Conservation (phyloP, 2,888 invertebrate genomes). For the Minunthozetes semirufus region DNA sequence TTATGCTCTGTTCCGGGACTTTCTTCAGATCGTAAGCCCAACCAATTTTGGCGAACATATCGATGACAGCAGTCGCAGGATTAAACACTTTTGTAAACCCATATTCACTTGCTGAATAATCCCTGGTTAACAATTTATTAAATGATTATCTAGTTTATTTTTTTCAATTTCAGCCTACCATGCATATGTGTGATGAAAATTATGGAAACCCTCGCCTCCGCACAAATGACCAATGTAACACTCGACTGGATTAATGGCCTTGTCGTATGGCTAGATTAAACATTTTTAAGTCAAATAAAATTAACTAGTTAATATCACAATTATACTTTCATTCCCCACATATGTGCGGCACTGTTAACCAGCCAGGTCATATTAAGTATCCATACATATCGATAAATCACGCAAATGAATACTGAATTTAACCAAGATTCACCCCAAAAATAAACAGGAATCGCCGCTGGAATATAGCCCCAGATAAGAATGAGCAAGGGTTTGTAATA, state of each 20-base stretch:
- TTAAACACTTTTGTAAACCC: background rate
- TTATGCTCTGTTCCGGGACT: no score
- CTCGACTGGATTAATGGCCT: constrained; percentile 45
- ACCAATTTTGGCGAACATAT: no score
- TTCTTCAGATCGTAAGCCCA: no score
- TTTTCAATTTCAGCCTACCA: constrained; percentile 37
- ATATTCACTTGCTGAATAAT: background rate
- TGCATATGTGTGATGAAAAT: constrained; percentile 51
- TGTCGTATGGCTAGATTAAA: constrained; percentile 53
- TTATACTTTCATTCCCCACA: constrained; percentile 49
- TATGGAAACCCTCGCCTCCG: constrained; percentile 42
- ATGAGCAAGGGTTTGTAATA: constrained; percentile 49
- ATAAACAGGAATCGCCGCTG: constrained; percentile 50
- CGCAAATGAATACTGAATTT: constrained; percentile 48
- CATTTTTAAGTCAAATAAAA: background rate
- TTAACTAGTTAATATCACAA: background rate
- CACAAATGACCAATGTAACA: background rate
- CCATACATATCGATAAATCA: constrained; percentile 51
- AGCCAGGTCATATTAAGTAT: constrained; percentile 54
- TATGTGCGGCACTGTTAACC: constrained; percentile 52
- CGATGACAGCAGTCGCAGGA: no score
- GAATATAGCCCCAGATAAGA: constrained; percentile 51
- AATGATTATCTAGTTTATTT: background rate
- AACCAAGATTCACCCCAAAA: constrained; percentile 51
- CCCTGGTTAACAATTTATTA: background rate